phyloP scores from a whole-genome alignment of 2,797 vertebrate genomes.

The Momotus momota region DNA sequence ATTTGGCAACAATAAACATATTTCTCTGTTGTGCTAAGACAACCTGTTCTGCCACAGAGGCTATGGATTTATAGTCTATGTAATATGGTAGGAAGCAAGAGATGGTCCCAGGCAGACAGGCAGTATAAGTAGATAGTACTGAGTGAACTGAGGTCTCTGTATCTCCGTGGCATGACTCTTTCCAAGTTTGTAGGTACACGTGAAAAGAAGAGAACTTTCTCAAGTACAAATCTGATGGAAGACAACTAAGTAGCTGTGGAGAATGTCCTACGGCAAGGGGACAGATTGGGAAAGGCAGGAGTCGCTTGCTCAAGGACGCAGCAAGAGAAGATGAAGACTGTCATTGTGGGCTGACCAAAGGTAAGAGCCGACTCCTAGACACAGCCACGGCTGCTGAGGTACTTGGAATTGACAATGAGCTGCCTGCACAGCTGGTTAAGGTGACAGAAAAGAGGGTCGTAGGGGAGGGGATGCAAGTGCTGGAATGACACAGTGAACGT shows the following conservation, averaged over 20 bases:
- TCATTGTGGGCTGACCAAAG: not conserved
- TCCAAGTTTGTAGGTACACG: not conserved
- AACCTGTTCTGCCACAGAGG: constrained; percentile 9
- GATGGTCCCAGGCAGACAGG: not conserved
- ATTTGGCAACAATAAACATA: constrained; percentile 5
- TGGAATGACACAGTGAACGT: not conserved
- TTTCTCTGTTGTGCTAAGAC: not conserved
- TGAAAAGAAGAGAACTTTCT: not conserved
- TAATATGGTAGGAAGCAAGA: not conserved
- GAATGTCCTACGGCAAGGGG: not conserved
- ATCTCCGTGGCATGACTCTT: not conserved
- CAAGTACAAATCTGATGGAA: not conserved
- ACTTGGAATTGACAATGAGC: not conserved
- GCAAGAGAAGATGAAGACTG: not conserved
- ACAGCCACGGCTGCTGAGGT: not conserved
- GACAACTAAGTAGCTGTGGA: not conserved
- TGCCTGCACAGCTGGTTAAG: not conserved
- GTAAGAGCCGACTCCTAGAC: not conserved
- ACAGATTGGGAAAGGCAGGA: not conserved
- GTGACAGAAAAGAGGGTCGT: not conserved
- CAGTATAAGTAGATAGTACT: not conserved
- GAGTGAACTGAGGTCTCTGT: not conserved
- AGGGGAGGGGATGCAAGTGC: not conserved
- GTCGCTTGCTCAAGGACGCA: not conserved
- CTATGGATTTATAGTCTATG: not conserved